Conservation (phyloP, 92 coral and sea anemone species). For the Metridium senile region DNA sequence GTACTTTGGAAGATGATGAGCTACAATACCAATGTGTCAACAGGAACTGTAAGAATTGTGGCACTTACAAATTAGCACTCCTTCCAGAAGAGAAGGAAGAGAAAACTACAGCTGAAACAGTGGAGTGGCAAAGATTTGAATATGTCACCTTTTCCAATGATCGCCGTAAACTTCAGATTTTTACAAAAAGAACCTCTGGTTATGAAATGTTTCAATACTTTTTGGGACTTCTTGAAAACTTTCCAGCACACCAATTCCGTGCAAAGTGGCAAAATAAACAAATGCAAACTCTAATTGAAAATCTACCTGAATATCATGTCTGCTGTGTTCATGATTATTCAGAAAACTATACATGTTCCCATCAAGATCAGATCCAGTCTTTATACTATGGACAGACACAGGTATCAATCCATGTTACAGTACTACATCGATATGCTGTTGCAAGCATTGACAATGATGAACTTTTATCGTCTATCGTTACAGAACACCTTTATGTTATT, state of each 20-base stretch:
- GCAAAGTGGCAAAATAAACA: conserved; percentile 27
- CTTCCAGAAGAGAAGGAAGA: not conserved
- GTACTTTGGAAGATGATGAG: too few species aligned
- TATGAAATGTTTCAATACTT: conserved; percentile 58
- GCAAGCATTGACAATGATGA: conserved; percentile 7
- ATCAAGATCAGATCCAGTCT: conserved; percentile 38
- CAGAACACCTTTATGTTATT: conserved; percentile 43
- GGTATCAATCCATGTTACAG: conserved; percentile 55
- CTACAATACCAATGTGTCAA: too few species aligned
- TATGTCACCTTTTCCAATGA: conserved; percentile 11
- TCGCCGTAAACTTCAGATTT: conserved; percentile 19
- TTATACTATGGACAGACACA: conserved; percentile 34
- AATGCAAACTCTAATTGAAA: conserved; percentile 13
- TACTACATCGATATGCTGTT: conserved; percentile 49
- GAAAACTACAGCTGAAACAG: not conserved
- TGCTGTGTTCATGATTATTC: conserved; percentile 39
- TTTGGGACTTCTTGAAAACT: conserved; percentile 25
- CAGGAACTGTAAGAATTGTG: not conserved
- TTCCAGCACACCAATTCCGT: conserved; percentile 56
- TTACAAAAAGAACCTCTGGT: conserved; percentile 36
- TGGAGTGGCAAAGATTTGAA: conserved; percentile 29
- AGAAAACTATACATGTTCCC: conserved; percentile 24
- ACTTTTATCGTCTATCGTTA: conserved; percentile 5
- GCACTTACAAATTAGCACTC: not conserved
- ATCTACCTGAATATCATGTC: conserved; percentile 16